Conservation (phyloP, 2,113 vertebrate species). For the Forbesichthys agassizii region DNA sequence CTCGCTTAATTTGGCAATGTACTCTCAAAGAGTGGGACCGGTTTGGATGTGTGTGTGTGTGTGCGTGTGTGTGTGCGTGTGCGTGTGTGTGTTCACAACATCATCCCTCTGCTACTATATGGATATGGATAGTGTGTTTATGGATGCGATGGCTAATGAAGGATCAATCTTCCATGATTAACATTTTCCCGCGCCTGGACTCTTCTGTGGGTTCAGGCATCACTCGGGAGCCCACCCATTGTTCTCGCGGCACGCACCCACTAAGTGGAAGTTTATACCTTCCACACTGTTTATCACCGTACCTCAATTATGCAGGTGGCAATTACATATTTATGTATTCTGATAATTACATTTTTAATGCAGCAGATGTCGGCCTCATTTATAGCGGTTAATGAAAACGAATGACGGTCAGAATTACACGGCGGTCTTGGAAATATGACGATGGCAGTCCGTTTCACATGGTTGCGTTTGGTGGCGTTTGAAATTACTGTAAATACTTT, state of each 20-base stretch:
- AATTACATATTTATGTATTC: slow-evolving; percentile 79
- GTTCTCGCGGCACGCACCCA: slow-evolving; percentile 53
- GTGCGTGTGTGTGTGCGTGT: neutral
- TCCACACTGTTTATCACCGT: slow-evolving; percentile 65
- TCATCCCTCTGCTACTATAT: neutral
- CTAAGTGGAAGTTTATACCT: slow-evolving; percentile 70
- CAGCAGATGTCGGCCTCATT: slow-evolving; percentile 73
- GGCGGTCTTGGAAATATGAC: slow-evolving; percentile 21
- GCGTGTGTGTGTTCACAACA: neutral
- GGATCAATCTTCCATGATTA: slow-evolving; percentile 63
- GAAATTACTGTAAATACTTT: slow-evolving; percentile 23
- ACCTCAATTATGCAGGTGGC: slow-evolving; percentile 75
- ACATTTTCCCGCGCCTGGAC: slow-evolving; percentile 54
- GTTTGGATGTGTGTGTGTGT: neutral
- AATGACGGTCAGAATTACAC: slow-evolving; percentile 55
- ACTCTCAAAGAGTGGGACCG: neutral
- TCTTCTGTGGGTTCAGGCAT: slow-evolving; percentile 62
- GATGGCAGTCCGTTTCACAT: slow-evolving; percentile 22
- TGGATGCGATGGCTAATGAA: slow-evolving; percentile 60
- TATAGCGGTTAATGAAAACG: slow-evolving; percentile 74
- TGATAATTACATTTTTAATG: slow-evolving; percentile 78
- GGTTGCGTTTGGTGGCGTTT: neutral
- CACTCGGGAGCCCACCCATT: slow-evolving; percentile 63
- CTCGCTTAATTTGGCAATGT: slow-evolving; percentile 48
- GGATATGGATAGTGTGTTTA: slow-evolving; percentile 54